Evolutionary conservation across 2,888 invertebrate species (phyloP), one percentile per base, ranked within the genome.

Genomic region (Thecocarcelia acutangulata): DNA sequence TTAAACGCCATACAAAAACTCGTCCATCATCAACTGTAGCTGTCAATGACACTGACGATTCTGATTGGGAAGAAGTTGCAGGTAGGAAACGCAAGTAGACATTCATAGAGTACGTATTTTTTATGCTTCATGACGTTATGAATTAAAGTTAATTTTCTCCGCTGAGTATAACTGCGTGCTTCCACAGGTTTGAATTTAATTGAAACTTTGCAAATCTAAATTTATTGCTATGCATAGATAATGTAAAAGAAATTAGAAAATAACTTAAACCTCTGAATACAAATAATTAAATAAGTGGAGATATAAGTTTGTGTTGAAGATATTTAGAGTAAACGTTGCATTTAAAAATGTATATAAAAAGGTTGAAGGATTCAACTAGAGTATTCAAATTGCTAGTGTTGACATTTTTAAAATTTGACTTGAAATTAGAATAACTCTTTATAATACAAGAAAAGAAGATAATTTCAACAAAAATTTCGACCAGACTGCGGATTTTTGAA

Each of bases 51-150:
- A 86, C 89, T 15, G 89, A 89, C 68, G 95, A 95, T 86, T 92
- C 93, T 66, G 94, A 94, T 87, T 95, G 94, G 93, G 95, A 95
- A 88, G 95, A 95, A 92, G 95, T 96, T 63, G 93, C 94, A 91
- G 93, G 93, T 91, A 89, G 88, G 88, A 89, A 91, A 87, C 88
- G 87, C 87, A 88, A 89, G 88, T 85, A 88, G 87, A 75, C 52
- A 52, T 56, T 68, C 58, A 19, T 58, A 58, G 50, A 48, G 9
- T 54, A 59, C 21, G 19, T 68, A 50, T 59, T 28, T 56, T 37
- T 11, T 54, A 46, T 58, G 74, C 17, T 37, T 48, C 61, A 37
- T 69, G 64, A 21, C 59, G 69, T 33, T 40, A 21, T 12, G 50
- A 50, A 44, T 80, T 50, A 33, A 9, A 33, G 33, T 33, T 33